phyloP scores from a whole-genome alignment of 2,888 invertebrate genomes.

The Drosophila paracracens region DNA sequence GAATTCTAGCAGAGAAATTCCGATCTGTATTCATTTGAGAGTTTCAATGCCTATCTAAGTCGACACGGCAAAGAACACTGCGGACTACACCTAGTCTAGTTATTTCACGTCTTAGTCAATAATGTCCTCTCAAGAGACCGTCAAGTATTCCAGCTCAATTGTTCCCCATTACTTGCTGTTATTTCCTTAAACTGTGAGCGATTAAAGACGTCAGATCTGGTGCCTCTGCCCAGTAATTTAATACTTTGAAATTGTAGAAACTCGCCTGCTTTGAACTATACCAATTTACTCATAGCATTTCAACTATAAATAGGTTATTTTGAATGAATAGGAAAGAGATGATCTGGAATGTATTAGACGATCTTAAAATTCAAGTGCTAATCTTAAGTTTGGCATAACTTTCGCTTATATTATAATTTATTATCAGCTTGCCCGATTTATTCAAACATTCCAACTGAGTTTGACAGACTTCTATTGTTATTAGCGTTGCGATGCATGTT shows the following conservation, averaged over 20 bases:
- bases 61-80: background rate
- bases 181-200: background rate
- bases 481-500: slow-evolving; percentile 26
- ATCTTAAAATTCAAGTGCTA: background rate
- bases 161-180: background rate
- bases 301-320: background rate
- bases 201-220: background rate
- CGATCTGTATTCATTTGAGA: background rate
- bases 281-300: no score
- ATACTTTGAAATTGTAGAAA: background rate
- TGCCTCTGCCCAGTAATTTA: background rate
- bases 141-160: background rate
- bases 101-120: background rate
- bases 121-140: background rate
- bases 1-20: no score
- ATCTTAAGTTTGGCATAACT: background rate
- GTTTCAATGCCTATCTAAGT: background rate
- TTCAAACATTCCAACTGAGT: background rate
- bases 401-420: background rate
- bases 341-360: background rate
- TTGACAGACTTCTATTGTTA: slow-evolving; percentile 12
- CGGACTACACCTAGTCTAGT: background rate
- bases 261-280: background rate
- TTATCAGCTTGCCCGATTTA: background rate
- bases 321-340: background rate